Base-by-base conservation (phyloP, 1,140 invertebrate genomes). In the Latrodectus geometricus region DNA sequence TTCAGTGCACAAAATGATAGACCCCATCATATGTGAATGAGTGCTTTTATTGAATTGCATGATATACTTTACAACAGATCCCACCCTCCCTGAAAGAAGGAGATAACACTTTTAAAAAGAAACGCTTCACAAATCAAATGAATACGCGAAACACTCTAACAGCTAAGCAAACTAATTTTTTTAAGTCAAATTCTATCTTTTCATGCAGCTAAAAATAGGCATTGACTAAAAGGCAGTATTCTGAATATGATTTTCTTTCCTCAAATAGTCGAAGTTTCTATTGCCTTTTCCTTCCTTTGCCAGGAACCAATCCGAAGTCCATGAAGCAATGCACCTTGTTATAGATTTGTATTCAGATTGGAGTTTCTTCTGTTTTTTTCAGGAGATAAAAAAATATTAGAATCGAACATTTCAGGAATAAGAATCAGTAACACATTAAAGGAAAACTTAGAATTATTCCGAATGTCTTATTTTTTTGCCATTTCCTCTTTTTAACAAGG, bases 141-240 rank as follows among this genome's bases (percentile, higher is more conserved):
- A 52, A 76, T 76, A 76, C 52, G 35, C 52, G 74, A 17, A 61
- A 56, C 74, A 76, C 54, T 76, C 52, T 15, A 78, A 72, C 65
- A 69, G 66, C 79, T 81, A 81, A 81, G 70, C 68, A 81, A 81
- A 81, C 79, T 81, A 81, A 81, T 81, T 81, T 72, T n/a, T n/a
- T 81, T 66, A 81, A 50, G 69, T 66, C 48, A 81, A 72, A 56
- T 68, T 81, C 79, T 8, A 11, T 61, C 17, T 61, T 81, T 72
- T 72, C 79, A 65, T 21, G 23, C 15, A 61, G 8, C 79, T 81
- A 52, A 23, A 61, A 66, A 81, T 35, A 76, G 54, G 21, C 74
- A 76, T 70, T 49, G 66, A 70, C 23, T 81, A 66, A 81, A 81
- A 81, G 79, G 70, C 79, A 81, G 66, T 35, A 81, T 72, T 81